phyloP scores from a whole-genome alignment of 2,797 vertebrate genomes.

The Peromyscus eremicus region DNA sequence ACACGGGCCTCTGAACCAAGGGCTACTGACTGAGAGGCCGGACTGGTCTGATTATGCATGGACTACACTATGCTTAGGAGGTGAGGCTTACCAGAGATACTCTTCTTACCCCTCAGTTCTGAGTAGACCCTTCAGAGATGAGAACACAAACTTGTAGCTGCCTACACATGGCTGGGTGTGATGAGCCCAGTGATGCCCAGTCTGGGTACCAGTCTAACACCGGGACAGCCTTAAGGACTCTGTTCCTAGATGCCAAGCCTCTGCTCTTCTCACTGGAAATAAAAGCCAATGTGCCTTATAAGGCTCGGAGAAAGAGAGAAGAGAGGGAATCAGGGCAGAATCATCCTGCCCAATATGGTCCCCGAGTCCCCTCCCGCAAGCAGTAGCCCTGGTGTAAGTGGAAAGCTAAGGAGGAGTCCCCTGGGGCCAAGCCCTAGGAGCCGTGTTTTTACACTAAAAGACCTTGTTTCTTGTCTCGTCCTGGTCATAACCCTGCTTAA shows the following conservation, averaged over 20 bases:
- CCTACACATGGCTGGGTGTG: neutral
- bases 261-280: conserved; percentile 46
- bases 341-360: neutral
- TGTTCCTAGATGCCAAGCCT: conserved; percentile 26
- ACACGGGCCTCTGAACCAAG: neutral
- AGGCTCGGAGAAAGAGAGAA: conserved; percentile 19
- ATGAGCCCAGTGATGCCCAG: neutral
- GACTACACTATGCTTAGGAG: neutral
- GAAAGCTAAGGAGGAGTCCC: conserved; percentile 54
- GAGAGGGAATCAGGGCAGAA: conserved; percentile 21
- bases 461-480: conserved; percentile 83
- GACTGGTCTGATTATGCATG: neutral
- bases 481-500: conserved; percentile 85
- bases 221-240: neutral
- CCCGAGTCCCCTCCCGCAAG: neutral
- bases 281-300: conserved; percentile 16
- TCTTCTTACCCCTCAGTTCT: neutral
- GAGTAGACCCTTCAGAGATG: neutral
- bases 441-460: conserved; percentile 84
- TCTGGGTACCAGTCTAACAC: neutral
- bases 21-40: neutral
- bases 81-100: neutral
- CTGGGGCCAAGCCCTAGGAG: conserved; percentile 71
- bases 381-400: neutral
- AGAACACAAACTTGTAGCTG: neutral